Evolutionary conservation across 1,140 invertebrate genomes (phyloP), one percentile per base, ranked within the genome.

Genomic region (Heterodera schachtii): DNA sequence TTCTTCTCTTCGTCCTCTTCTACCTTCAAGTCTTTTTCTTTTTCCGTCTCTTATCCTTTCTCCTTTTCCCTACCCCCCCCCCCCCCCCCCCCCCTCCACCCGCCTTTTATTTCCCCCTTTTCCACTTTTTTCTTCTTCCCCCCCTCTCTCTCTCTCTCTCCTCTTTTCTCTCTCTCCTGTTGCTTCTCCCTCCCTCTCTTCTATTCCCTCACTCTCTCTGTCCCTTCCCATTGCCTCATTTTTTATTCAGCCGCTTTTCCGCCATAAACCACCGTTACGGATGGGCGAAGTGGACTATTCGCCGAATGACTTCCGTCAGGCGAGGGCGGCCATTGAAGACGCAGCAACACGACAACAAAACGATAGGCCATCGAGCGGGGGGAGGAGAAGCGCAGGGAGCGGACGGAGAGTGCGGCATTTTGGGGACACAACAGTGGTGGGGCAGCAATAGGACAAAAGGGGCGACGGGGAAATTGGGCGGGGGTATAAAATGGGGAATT

Each of bases 351-450:
- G 64, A n/a, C 66, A 82, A 66, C 66, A 74, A 64, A 82, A 81
- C 64, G 19, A 71, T 60, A 64, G 74, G 21, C 80, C 80, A 19
- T 60, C 73, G 52, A 21, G 73, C 49, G 44, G 73, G 60, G 19
- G 81, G 79, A 16, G 49, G 8, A 76, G 74, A 47, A 31, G 57
- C 57, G 57, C 57, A 5, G 44, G 9, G 21, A 46, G 31, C 69
- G 31, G 69, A 31, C 69, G 84, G 19, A 79, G 84, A 43, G 84
- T 84, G 44, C 80, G 84, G 11, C 83, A 84, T 66, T 70, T 83
- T 66, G 87, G 87, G 21, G 88, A 89, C 77, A 89, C 88, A 41
- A 89, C 88, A 7, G 79, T 81, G 52, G 77, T 81, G 2, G 31
- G 47, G n/a, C 19, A n/a, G 7, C 31, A 7, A 31, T 31, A 19